Base-by-base conservation (phyloP, 2,113 vertebrate genomes). In the Crotalus tigris region DNA sequence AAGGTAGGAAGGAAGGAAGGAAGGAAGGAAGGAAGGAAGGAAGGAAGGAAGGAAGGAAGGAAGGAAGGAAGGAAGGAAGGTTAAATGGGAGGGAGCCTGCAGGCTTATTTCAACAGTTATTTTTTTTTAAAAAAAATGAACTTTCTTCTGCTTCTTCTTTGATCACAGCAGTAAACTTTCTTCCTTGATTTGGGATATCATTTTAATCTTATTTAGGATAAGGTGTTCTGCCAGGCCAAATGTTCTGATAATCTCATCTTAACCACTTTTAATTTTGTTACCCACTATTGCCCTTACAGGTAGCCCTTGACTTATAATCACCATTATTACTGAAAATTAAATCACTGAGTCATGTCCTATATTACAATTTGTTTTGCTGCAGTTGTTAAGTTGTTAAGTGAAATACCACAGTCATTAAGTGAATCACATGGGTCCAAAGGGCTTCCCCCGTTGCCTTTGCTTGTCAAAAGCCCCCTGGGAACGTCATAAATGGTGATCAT, bases 231-330 rank as follows among this genome's bases (percentile, higher is more conserved):
- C 90, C 91, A 55, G 75, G 91, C 85, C 95, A 94, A 85, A 91
- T 94, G 88, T 57, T 97, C 26, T 0, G 94, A 93, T 94, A 95
- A 89, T 92, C 90, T 75, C 88, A 57, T 92, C 81, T 94, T 93
- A 96, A 92, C 39, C 93, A 93, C 91, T 17, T 95, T 33, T 91
- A 94, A 92, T 96, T 96, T 96, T 93, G 94, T 94, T 91, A 93
- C 81, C 85, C 26, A 94, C 93, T 96, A 96, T 75, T 75, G 13
- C 90, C 88, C 91, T 26, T 93, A 29, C 26, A 64, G 12, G 10
- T 29, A 64, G 10, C 1, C 8, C 59, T 61, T 26, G 23, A 3
- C 59, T 64, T 64, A 64, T 10, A 64, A 61, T 61, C 24, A 10
- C 24, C 26, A 64, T 64, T 12, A 64, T 12, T 11, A 64, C 26